Percentiles rank a stretch among this genome's conserved stretches.
Evolutionary conservation across 2,797 vertebrate genomes (phyloP).

Genomic region (Atherinosoma microstoma): DNA sequence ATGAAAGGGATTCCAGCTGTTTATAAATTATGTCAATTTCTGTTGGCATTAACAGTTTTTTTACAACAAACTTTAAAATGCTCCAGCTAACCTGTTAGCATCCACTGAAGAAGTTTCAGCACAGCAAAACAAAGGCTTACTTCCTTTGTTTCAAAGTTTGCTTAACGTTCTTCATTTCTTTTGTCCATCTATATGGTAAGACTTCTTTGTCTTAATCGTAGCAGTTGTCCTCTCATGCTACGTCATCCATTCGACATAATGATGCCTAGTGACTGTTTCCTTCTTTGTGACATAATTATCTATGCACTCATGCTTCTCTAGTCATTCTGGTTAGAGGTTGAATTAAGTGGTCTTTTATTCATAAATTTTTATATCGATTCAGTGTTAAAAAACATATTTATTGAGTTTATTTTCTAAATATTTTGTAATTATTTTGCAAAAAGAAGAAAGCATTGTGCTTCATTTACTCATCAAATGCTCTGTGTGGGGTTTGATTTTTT

Average conservation of each 20-base stretch:
- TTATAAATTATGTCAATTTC: not conserved
- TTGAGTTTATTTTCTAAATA: slow-evolving; percentile 73
- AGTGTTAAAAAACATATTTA: slow-evolving; percentile 79
- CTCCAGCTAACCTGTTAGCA: not conserved
- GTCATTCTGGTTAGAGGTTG: slow-evolving; percentile 12
- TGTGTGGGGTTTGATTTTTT: slow-evolving; percentile 15
- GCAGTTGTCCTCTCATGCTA: not conserved
- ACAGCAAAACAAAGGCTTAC: slow-evolving; percentile 21
- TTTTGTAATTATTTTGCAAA: slow-evolving; percentile 61
- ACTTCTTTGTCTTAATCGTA: slow-evolving; percentile 20
- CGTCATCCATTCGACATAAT: not conserved
- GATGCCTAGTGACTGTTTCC: slow-evolving; percentile 31
- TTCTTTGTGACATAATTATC: slow-evolving; percentile 42
- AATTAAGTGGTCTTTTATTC: slow-evolving; percentile 46
- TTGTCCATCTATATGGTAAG: not conserved
- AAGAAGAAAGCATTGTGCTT: slow-evolving; percentile 25
- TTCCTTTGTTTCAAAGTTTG: slow-evolving; percentile 11
- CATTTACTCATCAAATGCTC: slow-evolving; percentile 22
- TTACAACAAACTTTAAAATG: slow-evolving; percentile 13
- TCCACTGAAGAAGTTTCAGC: slow-evolving; percentile 6
- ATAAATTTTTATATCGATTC: slow-evolving; percentile 76
- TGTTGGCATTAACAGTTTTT: not conserved
- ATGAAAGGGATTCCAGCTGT: not conserved
- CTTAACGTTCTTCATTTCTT: not conserved
- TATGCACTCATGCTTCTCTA: slow-evolving; percentile 61